These are phyloP conservation scores for Mohoua ochrocephala DNA, from an alignment of 2,113 vertebrate genomes.

Conservation along the genomic window DNA sequence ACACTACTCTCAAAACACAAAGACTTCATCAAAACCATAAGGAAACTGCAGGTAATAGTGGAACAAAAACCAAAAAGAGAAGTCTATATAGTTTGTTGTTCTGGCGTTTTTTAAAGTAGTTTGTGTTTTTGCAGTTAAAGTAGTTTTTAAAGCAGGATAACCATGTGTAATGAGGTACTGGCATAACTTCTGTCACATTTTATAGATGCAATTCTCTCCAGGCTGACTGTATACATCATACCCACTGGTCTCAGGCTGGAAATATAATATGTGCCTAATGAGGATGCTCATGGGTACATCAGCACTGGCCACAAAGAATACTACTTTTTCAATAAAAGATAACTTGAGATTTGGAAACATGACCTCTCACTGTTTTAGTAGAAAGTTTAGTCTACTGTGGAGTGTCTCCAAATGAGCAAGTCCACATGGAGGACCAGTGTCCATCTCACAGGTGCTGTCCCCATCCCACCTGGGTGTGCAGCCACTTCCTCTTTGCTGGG, in stretches of 20 bases:
- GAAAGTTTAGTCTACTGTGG: not conserved
- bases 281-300: not conserved
- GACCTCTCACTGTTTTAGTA: not conserved
- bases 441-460: fast-evolving
- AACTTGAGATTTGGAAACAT: not conserved
- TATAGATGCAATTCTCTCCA: not conserved
- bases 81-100: too few relatives aligned
- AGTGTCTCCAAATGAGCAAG: not conserved
- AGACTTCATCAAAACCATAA: not conserved
- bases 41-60: not conserved
- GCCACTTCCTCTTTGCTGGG: fast-evolving
- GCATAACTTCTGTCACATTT: not conserved
- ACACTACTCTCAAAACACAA: not conserved
- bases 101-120: not conserved
- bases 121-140: too few relatives aligned
- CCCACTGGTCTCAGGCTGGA: not conserved
- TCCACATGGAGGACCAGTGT: not conserved
- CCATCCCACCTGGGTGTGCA: not conserved
- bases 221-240: fast-evolving
- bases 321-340: not conserved
- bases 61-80: not conserved
- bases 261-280: fast-evolving
- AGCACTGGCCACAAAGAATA: not conserved
- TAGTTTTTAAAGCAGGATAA: not conserved
- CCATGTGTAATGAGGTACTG: not conserved